Evolutionary conservation across 2,113 vertebrate genomes (phyloP).

Genomic region (Anas platyrhynchos): DNA sequence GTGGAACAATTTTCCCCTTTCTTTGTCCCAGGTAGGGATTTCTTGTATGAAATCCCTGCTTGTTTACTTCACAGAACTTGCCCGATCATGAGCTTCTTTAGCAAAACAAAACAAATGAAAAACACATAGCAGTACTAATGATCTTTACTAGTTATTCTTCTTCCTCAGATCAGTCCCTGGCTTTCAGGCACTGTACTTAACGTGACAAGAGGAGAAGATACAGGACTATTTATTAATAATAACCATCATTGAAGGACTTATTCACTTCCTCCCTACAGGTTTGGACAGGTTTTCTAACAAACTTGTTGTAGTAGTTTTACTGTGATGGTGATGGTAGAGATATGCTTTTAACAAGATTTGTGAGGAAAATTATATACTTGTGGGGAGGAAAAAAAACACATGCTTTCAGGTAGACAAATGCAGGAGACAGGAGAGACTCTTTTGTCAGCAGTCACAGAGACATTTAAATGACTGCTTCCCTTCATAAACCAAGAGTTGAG

Average conservation of each 20-base stretch:
- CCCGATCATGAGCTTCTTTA: constrained; percentile 54
- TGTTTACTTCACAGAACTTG: constrained; percentile 29
- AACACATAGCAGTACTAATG: constrained; percentile 40
- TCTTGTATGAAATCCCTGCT: neutral
- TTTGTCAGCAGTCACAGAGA: constrained; percentile 31
- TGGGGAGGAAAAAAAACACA: neutral
- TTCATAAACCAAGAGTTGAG: neutral
- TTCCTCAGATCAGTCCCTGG: neutral
- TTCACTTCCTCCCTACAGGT: constrained; percentile 40
- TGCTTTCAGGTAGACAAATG: neutral
- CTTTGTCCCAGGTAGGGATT: neutral
- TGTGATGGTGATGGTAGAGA: neutral
- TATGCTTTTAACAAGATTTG: constrained; percentile 16
- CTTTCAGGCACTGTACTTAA: neutral
- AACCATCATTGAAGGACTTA: neutral
- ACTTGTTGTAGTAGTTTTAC: constrained; percentile 4
- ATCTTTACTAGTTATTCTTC: constrained; percentile 43
- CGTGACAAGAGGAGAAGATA: constrained; percentile 22
- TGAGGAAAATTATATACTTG: constrained; percentile 48
- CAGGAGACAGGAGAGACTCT: constrained; percentile 23
- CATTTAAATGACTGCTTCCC: constrained; percentile 41
- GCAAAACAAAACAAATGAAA: constrained; percentile 58
- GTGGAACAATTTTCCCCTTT: constrained; percentile 10
- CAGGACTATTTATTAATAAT: neutral
- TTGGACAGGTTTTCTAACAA: constrained; percentile 17